Evolutionary conservation across 2,888 invertebrate species (phyloP).

Genomic region (Junonia oenone): DNA sequence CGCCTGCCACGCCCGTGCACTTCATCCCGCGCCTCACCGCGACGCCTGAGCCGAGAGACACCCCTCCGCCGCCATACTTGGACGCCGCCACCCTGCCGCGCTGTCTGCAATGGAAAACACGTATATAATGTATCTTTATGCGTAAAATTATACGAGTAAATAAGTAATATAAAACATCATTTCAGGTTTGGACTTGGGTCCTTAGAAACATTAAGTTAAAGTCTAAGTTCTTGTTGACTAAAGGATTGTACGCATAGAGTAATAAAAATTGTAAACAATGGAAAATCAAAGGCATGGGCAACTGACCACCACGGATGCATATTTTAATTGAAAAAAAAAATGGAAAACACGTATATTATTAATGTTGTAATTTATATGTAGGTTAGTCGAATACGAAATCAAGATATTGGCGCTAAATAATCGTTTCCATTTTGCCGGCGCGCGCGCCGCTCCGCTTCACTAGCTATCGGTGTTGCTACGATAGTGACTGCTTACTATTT

Average conservation of each 20-base stretch:
- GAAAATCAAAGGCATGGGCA: too few species aligned
- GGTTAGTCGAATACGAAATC: slow-evolving; percentile 42
- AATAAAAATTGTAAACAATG: too few species aligned
- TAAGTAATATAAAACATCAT: too few species aligned
- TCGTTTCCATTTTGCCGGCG: slow-evolving; percentile 42
- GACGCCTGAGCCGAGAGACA: slow-evolving; percentile 61
- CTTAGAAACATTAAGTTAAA: too few species aligned
- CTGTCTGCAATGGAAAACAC: slow-evolving; percentile 55
- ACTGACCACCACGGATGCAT: too few species aligned
- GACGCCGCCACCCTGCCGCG: slow-evolving; percentile 75
- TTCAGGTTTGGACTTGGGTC: too few species aligned
- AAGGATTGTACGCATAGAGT: too few species aligned
- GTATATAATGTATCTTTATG: too few species aligned
- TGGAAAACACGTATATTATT: slow-evolving; percentile 34
- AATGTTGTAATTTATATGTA: slow-evolving; percentile 32
- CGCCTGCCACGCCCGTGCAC: slow-evolving; percentile 68
- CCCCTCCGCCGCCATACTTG: slow-evolving; percentile 74
- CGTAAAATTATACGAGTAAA: too few species aligned
- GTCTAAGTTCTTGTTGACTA: too few species aligned
- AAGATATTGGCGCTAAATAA: slow-evolving; percentile 38
- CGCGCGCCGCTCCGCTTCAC: slow-evolving; percentile 52
- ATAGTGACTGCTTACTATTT: slow-evolving; percentile 26
- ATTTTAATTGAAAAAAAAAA: too few species aligned
- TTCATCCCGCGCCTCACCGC: slow-evolving; percentile 80
- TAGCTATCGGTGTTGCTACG: slow-evolving; percentile 52